These are phyloP conservation scores for Polydrusus tereticollis DNA, from an alignment of 2,888 invertebrate species.

Conservation along the genomic window DNA sequence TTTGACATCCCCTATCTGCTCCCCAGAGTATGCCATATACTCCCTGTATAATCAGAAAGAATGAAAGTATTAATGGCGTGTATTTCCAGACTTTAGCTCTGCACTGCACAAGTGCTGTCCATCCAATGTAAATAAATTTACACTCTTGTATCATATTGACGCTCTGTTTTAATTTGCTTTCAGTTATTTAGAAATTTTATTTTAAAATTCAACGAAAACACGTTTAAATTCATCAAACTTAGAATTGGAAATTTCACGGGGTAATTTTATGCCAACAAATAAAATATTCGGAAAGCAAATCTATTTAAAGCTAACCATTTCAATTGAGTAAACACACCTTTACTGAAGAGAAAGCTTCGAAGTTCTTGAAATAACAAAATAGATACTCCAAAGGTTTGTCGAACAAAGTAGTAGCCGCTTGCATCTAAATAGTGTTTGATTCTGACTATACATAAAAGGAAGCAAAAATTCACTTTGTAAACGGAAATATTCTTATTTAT, in stretches of 20 bases:
- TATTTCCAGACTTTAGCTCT: too few relatives aligned
- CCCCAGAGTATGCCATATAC: too few relatives aligned
- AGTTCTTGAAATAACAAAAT: conserved; percentile 45
- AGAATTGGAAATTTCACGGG: conserved; percentile 40
- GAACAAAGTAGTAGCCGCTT: conserved; percentile 29
- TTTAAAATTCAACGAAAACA: conserved; percentile 5
- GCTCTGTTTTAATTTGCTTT: background rate
- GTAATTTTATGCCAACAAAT: conserved; percentile 38
- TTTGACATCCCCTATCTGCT: too few relatives aligned
- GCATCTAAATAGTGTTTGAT: conserved; percentile 34
- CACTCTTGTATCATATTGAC: background rate
- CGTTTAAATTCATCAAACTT: background rate
- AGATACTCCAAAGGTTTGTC: conserved; percentile 41
- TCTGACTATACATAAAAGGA: conserved; percentile 24
- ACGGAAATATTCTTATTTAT: too few relatives aligned
- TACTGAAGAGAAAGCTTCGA: conserved; percentile 23
- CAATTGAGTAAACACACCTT: conserved; percentile 44
- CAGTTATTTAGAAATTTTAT: background rate
- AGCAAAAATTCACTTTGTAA: conserved; percentile 22
- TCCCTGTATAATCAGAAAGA: too few relatives aligned
- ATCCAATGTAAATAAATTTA: too few relatives aligned
- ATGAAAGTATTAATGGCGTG: too few relatives aligned
- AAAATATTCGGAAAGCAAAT: conserved; percentile 41
- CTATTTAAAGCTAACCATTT: conserved; percentile 43
- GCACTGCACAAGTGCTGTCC: too few relatives aligned